These are phyloP conservation scores for Crotalus helleri DNA, from an alignment of 2,113 vertebrate genomes.

Conservation along the genomic window DNA sequence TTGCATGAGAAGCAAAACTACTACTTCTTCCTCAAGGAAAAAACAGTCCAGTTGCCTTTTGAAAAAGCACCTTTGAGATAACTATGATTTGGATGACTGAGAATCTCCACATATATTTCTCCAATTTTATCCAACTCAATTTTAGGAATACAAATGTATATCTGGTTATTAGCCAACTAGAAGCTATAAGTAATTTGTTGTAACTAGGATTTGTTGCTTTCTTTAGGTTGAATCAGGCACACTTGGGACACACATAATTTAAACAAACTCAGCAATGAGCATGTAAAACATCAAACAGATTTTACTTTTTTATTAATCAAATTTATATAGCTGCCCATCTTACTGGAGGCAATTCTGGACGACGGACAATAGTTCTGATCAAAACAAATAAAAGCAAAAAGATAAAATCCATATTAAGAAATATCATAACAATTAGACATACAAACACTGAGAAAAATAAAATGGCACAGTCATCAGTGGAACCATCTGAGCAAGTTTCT, in stretches of 20 bases:
- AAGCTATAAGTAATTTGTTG: neutral
- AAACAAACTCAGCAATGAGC: neutral
- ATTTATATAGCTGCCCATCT: neutral
- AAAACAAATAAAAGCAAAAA: neutral
- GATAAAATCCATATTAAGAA: neutral
- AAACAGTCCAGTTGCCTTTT: too few relatives aligned
- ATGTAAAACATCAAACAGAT: neutral
- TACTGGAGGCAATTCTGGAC: neutral
- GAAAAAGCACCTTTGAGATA: too few relatives aligned
- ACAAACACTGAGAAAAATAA: neutral
- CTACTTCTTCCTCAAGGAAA: too few relatives aligned
- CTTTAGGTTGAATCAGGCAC: neutral
- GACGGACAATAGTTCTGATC: neutral
- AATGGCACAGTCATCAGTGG: neutral
- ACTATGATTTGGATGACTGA: too few relatives aligned
- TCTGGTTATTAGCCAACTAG: neutral
- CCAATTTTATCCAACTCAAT: neutral
- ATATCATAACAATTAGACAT: neutral
- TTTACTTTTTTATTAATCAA: neutral
- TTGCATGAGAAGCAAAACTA: too few relatives aligned
- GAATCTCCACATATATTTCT: too few relatives aligned
- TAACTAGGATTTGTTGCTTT: neutral
- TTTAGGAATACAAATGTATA: neutral
- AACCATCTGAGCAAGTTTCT: neutral
- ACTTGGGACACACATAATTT: neutral